Conservation (phyloP, 2,888 invertebrate genomes). For the Lycaena phlaeas region DNA sequence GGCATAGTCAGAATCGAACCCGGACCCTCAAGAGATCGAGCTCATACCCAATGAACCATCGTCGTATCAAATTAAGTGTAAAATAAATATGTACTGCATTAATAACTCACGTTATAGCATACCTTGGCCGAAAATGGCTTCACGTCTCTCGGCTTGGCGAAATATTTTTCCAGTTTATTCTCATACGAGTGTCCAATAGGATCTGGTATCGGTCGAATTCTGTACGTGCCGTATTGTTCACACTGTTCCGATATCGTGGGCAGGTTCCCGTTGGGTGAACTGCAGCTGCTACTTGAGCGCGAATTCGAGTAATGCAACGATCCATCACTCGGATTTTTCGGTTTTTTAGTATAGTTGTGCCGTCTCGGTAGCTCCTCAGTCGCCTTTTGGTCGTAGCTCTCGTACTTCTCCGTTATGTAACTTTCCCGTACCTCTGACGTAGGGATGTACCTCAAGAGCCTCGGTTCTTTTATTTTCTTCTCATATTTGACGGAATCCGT, state of each 20-base stretch:
- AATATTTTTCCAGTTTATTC: constrained; percentile 58
- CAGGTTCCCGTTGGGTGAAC: constrained; percentile 56
- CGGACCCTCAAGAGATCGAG: too few species aligned
- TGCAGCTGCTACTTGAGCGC: constrained; percentile 57
- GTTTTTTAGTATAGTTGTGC: constrained; percentile 54
- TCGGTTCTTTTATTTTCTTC: constrained; percentile 57
- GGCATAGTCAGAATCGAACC: too few species aligned
- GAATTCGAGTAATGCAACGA: constrained; percentile 61
- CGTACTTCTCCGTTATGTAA: constrained; percentile 53
- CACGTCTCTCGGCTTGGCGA: constrained; percentile 47
- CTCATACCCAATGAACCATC: too few species aligned
- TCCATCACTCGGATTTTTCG: constrained; percentile 57
- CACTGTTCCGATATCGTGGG: constrained; percentile 61
- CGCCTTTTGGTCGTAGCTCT: constrained; percentile 55
- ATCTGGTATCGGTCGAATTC: constrained; percentile 34
- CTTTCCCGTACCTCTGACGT: constrained; percentile 56
- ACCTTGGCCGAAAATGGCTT: constrained; percentile 52
- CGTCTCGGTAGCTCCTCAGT: constrained; percentile 47
- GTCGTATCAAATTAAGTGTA: background rate
- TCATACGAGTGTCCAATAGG: constrained; percentile 41
- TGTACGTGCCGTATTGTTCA: constrained; percentile 53
- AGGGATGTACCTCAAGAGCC: constrained; percentile 53
- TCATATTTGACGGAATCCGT: constrained; percentile 61
- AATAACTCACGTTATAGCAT: constrained; percentile 20
- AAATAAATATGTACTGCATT: background rate